These are phyloP conservation scores for Phalloptychus januarius DNA, from an alignment of 2,797 vertebrate species.

Conservation along the genomic window DNA sequence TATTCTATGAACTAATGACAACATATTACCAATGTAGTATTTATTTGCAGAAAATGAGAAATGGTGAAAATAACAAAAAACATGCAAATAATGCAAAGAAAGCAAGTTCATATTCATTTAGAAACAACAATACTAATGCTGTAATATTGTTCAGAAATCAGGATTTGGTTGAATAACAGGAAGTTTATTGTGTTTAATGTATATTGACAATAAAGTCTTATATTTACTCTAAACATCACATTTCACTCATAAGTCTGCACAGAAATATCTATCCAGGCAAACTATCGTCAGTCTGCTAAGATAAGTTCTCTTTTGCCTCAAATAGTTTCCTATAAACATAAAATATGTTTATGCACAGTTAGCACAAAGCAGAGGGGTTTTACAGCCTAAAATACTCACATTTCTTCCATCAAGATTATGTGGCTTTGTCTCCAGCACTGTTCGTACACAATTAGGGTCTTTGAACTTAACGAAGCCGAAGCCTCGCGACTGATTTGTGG, in stretches of 20 bases:
- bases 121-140: too few relatives aligned
- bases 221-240: neutral
- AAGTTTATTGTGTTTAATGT: too few relatives aligned
- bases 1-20: neutral
- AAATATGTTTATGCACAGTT: constrained; percentile 10
- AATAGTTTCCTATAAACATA: neutral
- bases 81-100: too few relatives aligned
- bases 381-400: constrained; percentile 84
- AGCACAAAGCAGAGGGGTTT: constrained; percentile 15
- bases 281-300: neutral
- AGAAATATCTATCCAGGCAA: neutral
- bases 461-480: constrained; percentile 99
- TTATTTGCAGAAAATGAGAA: too few relatives aligned
- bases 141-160: too few relatives aligned
- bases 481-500: constrained; percentile 98
- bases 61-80: too few relatives aligned
- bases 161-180: too few relatives aligned
- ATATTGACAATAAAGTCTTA: neutral
- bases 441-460: constrained; percentile 99
- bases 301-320: neutral
- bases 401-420: constrained; percentile 98
- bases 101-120: too few relatives aligned
- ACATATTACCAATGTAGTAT: too few relatives aligned
- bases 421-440: constrained; percentile 97
- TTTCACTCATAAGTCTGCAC: neutral